Conservation (phyloP, 2,797 vertebrate genomes). For the Odontamblyopus lacepedii region DNA sequence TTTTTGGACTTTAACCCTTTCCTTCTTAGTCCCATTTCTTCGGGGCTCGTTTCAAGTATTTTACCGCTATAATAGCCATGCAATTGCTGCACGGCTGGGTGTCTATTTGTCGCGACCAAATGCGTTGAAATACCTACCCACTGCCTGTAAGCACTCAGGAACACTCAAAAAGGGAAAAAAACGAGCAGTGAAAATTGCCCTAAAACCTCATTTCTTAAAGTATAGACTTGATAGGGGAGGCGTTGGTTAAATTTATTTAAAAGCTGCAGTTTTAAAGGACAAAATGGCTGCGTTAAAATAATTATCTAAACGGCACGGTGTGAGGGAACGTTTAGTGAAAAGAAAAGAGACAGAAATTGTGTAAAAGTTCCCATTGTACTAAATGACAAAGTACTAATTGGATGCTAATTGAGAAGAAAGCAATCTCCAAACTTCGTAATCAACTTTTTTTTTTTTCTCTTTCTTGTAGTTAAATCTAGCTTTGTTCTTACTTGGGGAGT, state of each 20-base stretch:
- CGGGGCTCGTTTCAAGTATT: constrained; percentile 70
- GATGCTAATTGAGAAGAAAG: constrained; percentile 23
- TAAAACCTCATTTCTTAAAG: constrained; percentile 52
- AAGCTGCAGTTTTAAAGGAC: constrained; percentile 24
- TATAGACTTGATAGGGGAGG: constrained; percentile 30
- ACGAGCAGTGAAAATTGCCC: constrained; percentile 47
- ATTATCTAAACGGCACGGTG: constrained; percentile 16
- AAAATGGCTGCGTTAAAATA: constrained; percentile 34
- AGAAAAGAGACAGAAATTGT: constrained; percentile 2
- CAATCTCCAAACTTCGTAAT: constrained; percentile 42
- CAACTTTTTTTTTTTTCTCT: constrained; percentile 51
- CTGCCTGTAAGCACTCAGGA: constrained; percentile 84
- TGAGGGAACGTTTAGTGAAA: constrained; percentile 16
- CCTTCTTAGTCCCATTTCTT: constrained; percentile 71
- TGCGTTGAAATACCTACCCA: constrained; percentile 74
- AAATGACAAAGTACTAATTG: constrained; percentile 25
- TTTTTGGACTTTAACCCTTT: constrained; percentile 72
- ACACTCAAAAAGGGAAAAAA: constrained; percentile 41
- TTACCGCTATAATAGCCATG: constrained; percentile 74
- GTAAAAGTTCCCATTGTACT: neutral
- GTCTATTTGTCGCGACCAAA: constrained; percentile 79
- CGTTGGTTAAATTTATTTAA: constrained; percentile 39
- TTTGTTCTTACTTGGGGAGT: constrained; percentile 49
- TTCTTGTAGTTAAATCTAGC: constrained; percentile 28
- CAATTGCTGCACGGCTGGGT: constrained; percentile 79